phyloP scores from a whole-genome alignment of 2,113 vertebrate species.

The Phyllostomus hastatus region DNA sequence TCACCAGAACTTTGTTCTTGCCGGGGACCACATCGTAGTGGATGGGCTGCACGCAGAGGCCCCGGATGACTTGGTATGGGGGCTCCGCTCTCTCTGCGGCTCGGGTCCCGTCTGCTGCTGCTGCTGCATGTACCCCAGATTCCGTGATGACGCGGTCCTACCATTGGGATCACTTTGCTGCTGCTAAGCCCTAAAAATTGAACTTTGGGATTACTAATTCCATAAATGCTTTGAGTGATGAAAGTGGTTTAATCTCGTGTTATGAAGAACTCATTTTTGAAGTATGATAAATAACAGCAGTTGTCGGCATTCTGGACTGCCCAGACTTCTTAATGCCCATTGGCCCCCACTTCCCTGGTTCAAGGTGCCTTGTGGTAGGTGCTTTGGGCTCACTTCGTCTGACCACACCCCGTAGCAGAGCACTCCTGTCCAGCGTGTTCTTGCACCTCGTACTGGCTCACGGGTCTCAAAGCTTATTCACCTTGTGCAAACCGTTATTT shows the following conservation, averaged over 20 bases:
- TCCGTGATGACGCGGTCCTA: background rate
- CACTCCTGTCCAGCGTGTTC: too few relatives aligned
- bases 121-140: background rate
- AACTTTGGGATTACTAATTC: background rate
- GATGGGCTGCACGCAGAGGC: constrained; percentile 91
- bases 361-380: background rate
- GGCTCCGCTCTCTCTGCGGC: background rate
- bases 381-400: background rate
- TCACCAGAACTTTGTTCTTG: constrained; percentile 83
- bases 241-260: background rate
- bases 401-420: accelerated
- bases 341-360: background rate
- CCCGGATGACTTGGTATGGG: constrained; percentile 91
- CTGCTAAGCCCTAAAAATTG: background rate
- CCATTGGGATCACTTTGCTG: background rate
- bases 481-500: background rate
- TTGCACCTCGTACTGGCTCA: background rate
- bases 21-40: constrained; percentile 88
- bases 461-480: background rate
- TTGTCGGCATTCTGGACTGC: background rate
- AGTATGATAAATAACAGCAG: background rate
- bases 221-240: background rate
- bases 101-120: accelerated
- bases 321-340: too few relatives aligned
- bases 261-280: background rate